phyloP scores from a whole-genome alignment of 1,140 invertebrate species.

The Lepidurus arcticus region DNA sequence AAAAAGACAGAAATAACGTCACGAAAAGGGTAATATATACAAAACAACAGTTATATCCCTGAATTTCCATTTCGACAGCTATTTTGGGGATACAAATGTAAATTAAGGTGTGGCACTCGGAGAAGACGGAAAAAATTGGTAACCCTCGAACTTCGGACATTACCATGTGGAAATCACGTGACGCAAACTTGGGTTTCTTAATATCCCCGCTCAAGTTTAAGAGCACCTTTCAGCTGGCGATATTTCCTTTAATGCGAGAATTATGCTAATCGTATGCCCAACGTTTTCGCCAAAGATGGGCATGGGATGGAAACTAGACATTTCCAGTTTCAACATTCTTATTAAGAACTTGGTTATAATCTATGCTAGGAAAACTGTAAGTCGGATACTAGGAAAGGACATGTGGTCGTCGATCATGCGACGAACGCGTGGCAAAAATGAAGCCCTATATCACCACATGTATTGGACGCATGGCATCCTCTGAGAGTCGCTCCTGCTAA shows the following conservation, averaged over 20 bases:
- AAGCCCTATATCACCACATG: not conserved
- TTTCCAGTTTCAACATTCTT: not conserved
- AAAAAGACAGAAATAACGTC: too few relatives aligned
- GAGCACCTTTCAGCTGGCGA: not conserved
- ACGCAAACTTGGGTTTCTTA: not conserved
- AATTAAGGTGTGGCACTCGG: not conserved
- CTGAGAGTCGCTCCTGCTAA: too few relatives aligned
- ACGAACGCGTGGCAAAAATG: not conserved
- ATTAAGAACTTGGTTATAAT: not conserved
- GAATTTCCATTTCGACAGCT: too few relatives aligned
- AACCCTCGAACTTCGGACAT: not conserved
- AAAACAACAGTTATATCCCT: too few relatives aligned
- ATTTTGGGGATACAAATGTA: not conserved
- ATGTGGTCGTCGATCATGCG: not conserved
- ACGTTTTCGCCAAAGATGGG: not conserved
- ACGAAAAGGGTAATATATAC: too few relatives aligned
- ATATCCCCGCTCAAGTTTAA: too few relatives aligned
- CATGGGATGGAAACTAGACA: not conserved
- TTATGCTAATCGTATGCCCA: not conserved
- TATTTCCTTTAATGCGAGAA: not conserved
- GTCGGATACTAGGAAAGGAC: not conserved
- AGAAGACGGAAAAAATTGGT: not conserved
- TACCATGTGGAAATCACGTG: not conserved
- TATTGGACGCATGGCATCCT: too few relatives aligned
- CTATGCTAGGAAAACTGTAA: not conserved